Percentiles rank a stretch among this genome's conserved stretches.
Evolutionary conservation across 2,113 vertebrate genomes (phyloP).

Genomic region (Rhynchomys soricoides): DNA sequence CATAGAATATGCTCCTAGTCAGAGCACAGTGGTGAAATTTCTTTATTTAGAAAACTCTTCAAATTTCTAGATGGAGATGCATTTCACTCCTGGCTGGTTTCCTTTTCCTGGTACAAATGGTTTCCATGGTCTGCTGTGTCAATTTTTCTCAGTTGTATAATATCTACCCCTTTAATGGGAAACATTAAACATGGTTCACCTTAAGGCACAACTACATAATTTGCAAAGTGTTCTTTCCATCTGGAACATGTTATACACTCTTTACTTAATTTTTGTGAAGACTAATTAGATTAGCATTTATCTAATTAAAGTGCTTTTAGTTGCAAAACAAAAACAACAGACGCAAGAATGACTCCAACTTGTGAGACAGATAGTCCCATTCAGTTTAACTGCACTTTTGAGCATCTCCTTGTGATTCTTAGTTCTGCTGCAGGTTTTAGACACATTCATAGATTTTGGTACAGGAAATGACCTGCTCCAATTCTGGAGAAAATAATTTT

Average conservation of each 20-base stretch:
- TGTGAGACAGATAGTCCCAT: background rate
- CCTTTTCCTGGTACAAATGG: background rate
- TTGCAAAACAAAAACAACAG: background rate
- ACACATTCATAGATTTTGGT: background rate
- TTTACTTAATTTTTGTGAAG: conserved; percentile 18
- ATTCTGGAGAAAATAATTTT: background rate
- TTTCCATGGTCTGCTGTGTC: background rate
- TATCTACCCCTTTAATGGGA: background rate
- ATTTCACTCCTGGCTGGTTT: conserved; percentile 29
- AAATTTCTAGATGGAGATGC: background rate
- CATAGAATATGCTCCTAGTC: background rate
- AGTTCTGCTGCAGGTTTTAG: background rate
- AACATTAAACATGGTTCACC: background rate
- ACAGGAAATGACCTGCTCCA: background rate
- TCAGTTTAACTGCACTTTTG: background rate
- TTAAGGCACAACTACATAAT: background rate
- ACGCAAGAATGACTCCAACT: conserved; percentile 3
- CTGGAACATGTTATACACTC: background rate
- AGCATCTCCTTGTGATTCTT: background rate
- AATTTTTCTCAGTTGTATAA: conserved; percentile 37
- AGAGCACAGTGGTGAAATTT: background rate
- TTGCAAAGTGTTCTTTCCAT: background rate
- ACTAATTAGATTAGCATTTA: conserved; percentile 14
- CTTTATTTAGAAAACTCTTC: background rate
- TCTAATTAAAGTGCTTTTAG: conserved; percentile 15